A percentile compares a stretch with the other conserved stretches of the same genome.
Conservation (phyloP, 2,113 vertebrate species). For the Panthera leo region DNA sequence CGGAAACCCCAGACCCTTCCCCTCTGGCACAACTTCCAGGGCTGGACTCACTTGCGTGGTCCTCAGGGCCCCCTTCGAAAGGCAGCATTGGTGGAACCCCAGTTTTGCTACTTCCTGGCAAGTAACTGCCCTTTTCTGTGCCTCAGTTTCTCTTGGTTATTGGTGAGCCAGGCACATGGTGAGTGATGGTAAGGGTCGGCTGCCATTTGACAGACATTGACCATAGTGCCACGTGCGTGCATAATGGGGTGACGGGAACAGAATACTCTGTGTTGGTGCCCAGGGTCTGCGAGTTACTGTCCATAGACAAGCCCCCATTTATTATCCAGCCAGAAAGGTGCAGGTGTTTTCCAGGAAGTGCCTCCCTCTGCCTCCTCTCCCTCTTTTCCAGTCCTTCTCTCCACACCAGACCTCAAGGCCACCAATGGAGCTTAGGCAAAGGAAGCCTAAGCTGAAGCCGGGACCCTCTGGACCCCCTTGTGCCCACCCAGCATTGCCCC, state of each 20-base stretch:
- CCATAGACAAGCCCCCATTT: neutral
- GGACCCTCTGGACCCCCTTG: neutral
- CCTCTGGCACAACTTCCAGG: neutral
- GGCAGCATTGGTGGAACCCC: neutral
- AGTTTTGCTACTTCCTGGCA: neutral
- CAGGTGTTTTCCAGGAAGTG: neutral
- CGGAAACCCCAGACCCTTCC: neutral
- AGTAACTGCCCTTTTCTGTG: neutral
- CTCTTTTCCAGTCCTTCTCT: neutral
- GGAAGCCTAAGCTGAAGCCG: neutral
- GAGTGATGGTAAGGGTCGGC: accelerated
- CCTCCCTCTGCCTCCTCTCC: neutral
- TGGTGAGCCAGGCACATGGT: neutral
- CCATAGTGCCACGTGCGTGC: accelerated
- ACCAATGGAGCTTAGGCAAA: too few species aligned
- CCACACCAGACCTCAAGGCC: neutral
- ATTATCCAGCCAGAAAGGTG: too few species aligned
- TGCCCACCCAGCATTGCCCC: neutral
- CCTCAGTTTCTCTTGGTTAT: neutral
- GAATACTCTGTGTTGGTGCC: accelerated
- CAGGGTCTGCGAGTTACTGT: accelerated
- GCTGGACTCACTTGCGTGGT: neutral
- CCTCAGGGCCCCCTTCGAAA: neutral
- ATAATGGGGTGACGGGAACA: neutral
- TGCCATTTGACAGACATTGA: accelerated